phyloP scores from a whole-genome alignment of 2,797 vertebrate species.

The Spizella passerina region DNA sequence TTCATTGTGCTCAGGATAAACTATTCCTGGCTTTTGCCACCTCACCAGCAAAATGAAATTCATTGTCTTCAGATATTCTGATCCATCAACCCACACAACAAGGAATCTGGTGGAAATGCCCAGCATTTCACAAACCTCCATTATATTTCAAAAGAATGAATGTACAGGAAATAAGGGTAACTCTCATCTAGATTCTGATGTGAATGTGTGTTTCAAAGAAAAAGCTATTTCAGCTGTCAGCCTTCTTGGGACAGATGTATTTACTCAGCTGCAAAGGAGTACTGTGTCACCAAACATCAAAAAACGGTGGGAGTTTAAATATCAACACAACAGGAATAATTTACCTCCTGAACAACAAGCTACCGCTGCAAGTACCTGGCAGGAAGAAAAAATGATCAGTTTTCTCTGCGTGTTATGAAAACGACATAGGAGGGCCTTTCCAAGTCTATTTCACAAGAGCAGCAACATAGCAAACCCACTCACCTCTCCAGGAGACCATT shows the following conservation, averaged over 20 bases:
- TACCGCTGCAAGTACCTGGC: neutral
- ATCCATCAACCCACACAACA: neutral
- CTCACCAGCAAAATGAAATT: neutral
- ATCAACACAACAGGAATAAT: conserved; percentile 55
- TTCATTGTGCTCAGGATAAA: neutral
- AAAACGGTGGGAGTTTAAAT: conserved; percentile 53
- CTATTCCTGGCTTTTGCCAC: neutral
- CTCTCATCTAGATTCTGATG: conserved; percentile 15
- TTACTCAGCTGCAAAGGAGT: conserved; percentile 62
- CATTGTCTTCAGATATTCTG: neutral
- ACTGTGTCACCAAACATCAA: conserved; percentile 5
- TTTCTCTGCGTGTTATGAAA: neutral
- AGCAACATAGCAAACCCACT: neutral
- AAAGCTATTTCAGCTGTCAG: conserved; percentile 42
- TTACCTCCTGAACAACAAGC: conserved; percentile 10
- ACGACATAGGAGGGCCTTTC: neutral
- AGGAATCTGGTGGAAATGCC: neutral
- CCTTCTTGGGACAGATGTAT: conserved; percentile 46
- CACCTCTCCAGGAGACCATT: neutral
- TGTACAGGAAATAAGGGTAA: conserved; percentile 4
- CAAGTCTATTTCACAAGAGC: neutral
- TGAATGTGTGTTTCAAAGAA: conserved; percentile 36
- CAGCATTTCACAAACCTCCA: neutral
- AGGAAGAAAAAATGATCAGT: neutral
- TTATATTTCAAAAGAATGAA: conserved; percentile 18